Evolutionary conservation across 2,888 invertebrate genomes (phyloP), one percentile per base, ranked within the genome.

Genomic region (Aspidiotus rigidus): DNA sequence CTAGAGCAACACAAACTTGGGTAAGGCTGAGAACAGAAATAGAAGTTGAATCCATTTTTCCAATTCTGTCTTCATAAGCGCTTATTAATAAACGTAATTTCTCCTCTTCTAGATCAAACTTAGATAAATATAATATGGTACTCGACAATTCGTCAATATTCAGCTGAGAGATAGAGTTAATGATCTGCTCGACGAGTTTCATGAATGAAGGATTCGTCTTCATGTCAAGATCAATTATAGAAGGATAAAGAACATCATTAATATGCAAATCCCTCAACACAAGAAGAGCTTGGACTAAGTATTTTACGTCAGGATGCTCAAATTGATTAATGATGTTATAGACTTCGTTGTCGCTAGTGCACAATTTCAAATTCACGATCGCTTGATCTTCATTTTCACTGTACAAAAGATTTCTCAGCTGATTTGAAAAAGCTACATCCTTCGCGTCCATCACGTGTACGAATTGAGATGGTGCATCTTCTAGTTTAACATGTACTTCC

Each of bases 241-340:
- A 54, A n/a, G 28, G 7, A 2, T 40, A 7, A 7, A 39, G 53
- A 5, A 49, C 11, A 7, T 9, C 10, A 8, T 62, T 2, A 44
- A 61, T 69, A 13, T 69, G 69, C 5, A 69, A 15, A 55, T 63
- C 69, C 8, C 69, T 53, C 13, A 69, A 55, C 11, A 63, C 44
- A 13, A 69, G 17, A 13, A 69, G 17, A 10, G 49, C 41, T 42
- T 69, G 69, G 28, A 17, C 28, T 16, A 63, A 40, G 15, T 69
- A 63, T 42, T 63, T 15, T 1, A n/a, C 13, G 10, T 10, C 63
- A 7, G 49, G 44, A 17, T 39, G n/a, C 41, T 62, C 7, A 44
- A 60, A 55, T 7, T 63, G 15, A 39, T 62, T 15, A 13, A 62
- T 57, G 39, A 69, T 69, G 17, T 56, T 40, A 39, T 63, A 16